Percentiles rank a stretch among this genome's conserved stretches.
These are phyloP conservation scores for Spongilla lacustris DNA, from an alignment of 37 sponge, comb jelly and placozoan genomes.

Conservation along the genomic window DNA sequence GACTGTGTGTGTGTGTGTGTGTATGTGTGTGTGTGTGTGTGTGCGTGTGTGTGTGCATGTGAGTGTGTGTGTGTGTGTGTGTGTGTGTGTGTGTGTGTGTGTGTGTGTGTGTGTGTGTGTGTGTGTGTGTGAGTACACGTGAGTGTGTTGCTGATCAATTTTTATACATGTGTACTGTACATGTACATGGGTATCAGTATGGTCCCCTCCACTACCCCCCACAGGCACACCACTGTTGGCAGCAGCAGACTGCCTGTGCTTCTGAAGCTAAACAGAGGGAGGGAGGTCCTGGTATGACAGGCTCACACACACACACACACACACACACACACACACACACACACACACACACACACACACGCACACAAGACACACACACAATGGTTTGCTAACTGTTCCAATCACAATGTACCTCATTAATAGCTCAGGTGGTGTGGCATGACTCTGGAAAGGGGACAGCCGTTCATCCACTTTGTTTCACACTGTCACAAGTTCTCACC, in stretches of 20 bases:
- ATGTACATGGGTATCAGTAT: no score
- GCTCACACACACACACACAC: neutral
- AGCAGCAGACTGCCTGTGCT: constrained; percentile 68
- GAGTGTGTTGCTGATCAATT: no score
- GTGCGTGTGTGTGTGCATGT: no score
- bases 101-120: no score
- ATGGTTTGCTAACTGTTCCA: neutral
- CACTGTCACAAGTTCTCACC: constrained; percentile 56
- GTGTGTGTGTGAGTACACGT: no score
- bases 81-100: no score
- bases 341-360: neutral
- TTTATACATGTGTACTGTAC: no score
- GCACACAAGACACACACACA: neutral
- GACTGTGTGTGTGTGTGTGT: no score
- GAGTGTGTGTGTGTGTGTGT: no score
- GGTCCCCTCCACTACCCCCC: neutral
- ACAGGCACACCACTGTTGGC: constrained; percentile 59
- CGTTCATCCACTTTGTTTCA: constrained; percentile 43
- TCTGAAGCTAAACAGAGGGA: constrained; percentile 80
- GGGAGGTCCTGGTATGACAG: constrained; percentile 73
- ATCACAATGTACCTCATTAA: no score
- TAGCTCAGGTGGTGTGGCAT: constrained; percentile 64
- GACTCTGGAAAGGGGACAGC: constrained; percentile 26
- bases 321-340: neutral
- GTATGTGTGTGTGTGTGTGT: no score